These are phyloP conservation scores for Linnaemya vulpina DNA, from an alignment of 2,888 invertebrate genomes.

Conservation along the genomic window DNA sequence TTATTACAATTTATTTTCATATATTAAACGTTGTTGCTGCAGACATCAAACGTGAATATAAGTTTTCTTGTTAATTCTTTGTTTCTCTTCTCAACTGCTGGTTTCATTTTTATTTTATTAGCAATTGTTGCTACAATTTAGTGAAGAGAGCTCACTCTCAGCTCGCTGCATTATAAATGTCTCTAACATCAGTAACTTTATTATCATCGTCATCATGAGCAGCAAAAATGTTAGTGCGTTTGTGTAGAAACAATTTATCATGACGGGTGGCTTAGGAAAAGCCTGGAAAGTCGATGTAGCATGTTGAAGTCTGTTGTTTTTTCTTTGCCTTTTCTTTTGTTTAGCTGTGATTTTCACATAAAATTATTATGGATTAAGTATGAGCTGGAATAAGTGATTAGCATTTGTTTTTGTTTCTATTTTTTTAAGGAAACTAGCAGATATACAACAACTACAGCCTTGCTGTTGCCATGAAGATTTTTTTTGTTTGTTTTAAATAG, in stretches of 20 bases:
- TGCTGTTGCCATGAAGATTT: background rate
- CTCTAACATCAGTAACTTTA: slow-evolving; percentile 29
- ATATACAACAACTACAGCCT: background rate
- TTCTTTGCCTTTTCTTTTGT: background rate
- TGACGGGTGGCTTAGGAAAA: slow-evolving; percentile 54
- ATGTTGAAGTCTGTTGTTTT: slow-evolving; percentile 20
- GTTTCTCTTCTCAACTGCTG: slow-evolving; percentile 20
- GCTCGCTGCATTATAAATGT: slow-evolving; percentile 26
- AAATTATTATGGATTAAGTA: slow-evolving; percentile 23
- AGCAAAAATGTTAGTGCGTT: slow-evolving; percentile 15
- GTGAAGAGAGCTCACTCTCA: background rate
- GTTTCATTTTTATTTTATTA: slow-evolving; percentile 39
- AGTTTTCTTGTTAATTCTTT: slow-evolving; percentile 3
- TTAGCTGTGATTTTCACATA: slow-evolving; percentile 50
- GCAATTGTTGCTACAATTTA: slow-evolving; percentile 36
- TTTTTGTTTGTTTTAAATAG: background rate
- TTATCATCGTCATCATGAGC: slow-evolving; percentile 42
- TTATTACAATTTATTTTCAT: slow-evolving; percentile 63
- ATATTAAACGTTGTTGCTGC: slow-evolving; percentile 24
- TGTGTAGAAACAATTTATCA: slow-evolving; percentile 59
- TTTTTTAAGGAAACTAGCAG: background rate
- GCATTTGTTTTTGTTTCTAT: background rate
- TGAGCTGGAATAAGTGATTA: slow-evolving; percentile 19
- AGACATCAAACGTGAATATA: background rate
- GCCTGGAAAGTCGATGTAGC: slow-evolving; percentile 44